Conservation (phyloP, 2,113 vertebrate genomes). For the Hymenochirus boettgeri region DNA sequence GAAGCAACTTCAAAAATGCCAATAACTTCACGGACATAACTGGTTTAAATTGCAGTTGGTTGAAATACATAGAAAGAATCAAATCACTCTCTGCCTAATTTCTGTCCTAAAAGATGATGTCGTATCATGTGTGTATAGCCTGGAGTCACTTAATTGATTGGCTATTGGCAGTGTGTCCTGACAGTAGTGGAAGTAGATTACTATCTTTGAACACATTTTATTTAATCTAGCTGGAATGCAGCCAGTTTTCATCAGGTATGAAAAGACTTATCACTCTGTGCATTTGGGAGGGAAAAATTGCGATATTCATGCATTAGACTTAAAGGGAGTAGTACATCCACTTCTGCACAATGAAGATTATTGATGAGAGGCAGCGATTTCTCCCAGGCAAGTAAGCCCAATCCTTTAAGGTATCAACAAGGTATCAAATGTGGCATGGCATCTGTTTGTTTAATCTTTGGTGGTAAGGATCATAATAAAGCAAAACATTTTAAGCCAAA, state of each 20-base stretch:
- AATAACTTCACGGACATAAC: slow-evolving; percentile 77
- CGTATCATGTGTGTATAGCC: slow-evolving; percentile 91
- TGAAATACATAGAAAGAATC: slow-evolving; percentile 95
- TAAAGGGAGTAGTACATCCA: slow-evolving; percentile 84
- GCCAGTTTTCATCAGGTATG: slow-evolving; percentile 92
- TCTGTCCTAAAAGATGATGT: slow-evolving; percentile 84
- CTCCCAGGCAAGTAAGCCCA: slow-evolving; percentile 91
- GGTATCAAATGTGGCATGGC: slow-evolving; percentile 70
- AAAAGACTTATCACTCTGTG: slow-evolving; percentile 95
- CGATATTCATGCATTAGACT: slow-evolving; percentile 87
- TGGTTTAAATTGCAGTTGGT: slow-evolving; percentile 82
- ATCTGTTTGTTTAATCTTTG: slow-evolving; percentile 82
- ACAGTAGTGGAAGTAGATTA: slow-evolving; percentile 74
- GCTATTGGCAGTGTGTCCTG: slow-evolving; percentile 87
- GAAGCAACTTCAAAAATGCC: slow-evolving; percentile 86
- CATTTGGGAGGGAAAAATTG: slow-evolving; percentile 94
- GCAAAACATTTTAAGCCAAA: slow-evolving; percentile 92
- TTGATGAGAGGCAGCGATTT: slow-evolving; percentile 89
- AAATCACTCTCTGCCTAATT: slow-evolving; percentile 86
- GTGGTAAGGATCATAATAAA: slow-evolving; percentile 80
- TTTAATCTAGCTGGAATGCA: slow-evolving; percentile 92
- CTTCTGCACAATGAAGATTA: slow-evolving; percentile 87
- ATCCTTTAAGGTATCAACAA: slow-evolving; percentile 87
- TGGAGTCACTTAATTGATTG: slow-evolving; percentile 82
- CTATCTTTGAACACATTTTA: slow-evolving; percentile 93